Base-by-base conservation (phyloP, 2,888 invertebrate genomes). In the Portevinia maculata region DNA sequence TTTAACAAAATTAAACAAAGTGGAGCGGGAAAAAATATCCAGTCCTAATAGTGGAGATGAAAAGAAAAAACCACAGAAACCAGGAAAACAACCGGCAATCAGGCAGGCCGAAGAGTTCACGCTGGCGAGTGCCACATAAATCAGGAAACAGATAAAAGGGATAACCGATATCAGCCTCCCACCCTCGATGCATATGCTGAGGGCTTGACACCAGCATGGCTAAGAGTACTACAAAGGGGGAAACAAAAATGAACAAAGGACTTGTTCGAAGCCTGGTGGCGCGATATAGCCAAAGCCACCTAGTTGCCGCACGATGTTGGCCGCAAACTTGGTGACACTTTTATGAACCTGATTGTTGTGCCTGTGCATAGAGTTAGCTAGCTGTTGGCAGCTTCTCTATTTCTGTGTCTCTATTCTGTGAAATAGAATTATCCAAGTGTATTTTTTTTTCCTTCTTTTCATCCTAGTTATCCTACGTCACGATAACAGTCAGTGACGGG, bases 321-420 rank as follows among this genome's bases (percentile, higher is more conserved):
- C 79, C 79, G 79, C 79, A 79, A 79, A 67, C 71, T 73, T 79
- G 78, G 79, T 79, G 79, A 79, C 73, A 73, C 73, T 79, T 79
- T 73, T 79, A 79, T 79, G 79, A 65, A 73, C 59, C 52, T 65
- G 59, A 65, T 73, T 57, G 57, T 53, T 73, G 50, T 64, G 71
- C 28, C 37, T 34, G 48, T 41, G 28, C 48, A 62, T 48, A 55
- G 32, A 53, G 50, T 48, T 41, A 30, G 34, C 11, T 28, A 39
- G 57, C 50, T 41, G 8, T 24, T 55, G 65, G 59, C 59, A 65
- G 59, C 46, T 79, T 52, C 24, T 65, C 53, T 52, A 52, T 64
- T 24, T 24, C 71, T 73, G 41, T n/a, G n/a, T 52, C 24, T 65
- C 53, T 52, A 52, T 64, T 24, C 71, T 73, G 41, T 41, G 13